phyloP scores from a whole-genome alignment of 2,797 vertebrate species.

The Gouania willdenowi region DNA sequence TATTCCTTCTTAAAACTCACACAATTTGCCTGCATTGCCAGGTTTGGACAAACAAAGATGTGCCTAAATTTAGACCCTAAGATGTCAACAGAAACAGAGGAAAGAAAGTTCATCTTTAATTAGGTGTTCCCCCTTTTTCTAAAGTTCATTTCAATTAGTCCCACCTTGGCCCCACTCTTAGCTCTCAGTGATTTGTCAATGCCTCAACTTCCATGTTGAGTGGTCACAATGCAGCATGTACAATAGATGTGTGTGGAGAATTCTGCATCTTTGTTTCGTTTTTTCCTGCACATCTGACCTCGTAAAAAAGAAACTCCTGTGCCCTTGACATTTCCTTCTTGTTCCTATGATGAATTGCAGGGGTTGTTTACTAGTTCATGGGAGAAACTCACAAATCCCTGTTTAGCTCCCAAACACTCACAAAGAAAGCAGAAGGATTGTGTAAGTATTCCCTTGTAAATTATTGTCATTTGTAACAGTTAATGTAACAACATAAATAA shows the following conservation, averaged over 20 bases:
- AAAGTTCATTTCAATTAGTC: constrained; percentile 95
- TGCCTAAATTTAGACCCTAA: constrained; percentile 70
- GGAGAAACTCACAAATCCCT: constrained; percentile 49
- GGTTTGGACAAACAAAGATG: constrained; percentile 55
- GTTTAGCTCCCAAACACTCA: constrained; percentile 47
- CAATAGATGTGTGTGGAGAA: constrained; percentile 17
- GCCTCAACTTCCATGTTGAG: constrained; percentile 54
- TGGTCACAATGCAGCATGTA: constrained; percentile 40
- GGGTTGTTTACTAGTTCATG: constrained; percentile 61
- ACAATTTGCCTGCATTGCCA: constrained; percentile 47
- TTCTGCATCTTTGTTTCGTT: constrained; percentile 42
- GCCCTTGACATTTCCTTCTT: constrained; percentile 77
- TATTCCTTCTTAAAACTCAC: constrained; percentile 57
- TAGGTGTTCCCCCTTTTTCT: constrained; percentile 76
- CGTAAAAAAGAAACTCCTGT: constrained; percentile 57
- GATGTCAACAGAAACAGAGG: constrained; percentile 72
- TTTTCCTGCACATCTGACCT: constrained; percentile 61
- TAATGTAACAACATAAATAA: too few species aligned
- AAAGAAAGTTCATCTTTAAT: constrained; percentile 79
- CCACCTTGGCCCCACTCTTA: constrained; percentile 74
- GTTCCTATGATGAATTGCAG: constrained; percentile 67
- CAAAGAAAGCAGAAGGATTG: constrained; percentile 27
- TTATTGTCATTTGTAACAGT: too few species aligned
- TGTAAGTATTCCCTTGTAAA: too few species aligned
- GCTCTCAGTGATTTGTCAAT: constrained; percentile 81